Evolutionary conservation across 2,113 vertebrate species (phyloP).

Genomic region (Semnopithecus entellus): DNA sequence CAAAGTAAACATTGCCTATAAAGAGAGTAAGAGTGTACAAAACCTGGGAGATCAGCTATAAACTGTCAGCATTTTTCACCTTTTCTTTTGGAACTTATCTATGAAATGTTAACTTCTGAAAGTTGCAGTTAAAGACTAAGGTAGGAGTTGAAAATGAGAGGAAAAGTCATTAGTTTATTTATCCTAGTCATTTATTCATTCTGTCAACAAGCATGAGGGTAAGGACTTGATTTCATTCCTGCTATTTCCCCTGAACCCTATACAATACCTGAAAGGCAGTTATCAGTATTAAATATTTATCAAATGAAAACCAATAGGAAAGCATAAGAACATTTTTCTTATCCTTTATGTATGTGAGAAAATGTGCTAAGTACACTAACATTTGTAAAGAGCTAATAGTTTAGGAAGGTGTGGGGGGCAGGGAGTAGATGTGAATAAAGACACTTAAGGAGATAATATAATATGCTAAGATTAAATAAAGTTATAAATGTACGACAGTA

Average conservation of each 20-base stretch:
- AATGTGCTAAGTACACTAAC: not conserved
- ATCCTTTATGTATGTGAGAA: not conserved
- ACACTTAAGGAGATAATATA: not conserved
- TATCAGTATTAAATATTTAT: not conserved
- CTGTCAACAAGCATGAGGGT: not conserved
- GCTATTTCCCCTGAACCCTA: not conserved
- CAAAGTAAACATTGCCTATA: conserved; percentile 39
- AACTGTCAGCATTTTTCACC: conserved; percentile 27
- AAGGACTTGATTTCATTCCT: not conserved
- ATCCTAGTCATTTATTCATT: not conserved
- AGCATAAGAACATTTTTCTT: not conserved
- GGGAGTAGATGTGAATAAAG: not conserved
- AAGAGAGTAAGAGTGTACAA: not conserved
- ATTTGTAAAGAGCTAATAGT: not conserved
- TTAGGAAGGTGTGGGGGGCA: not conserved
- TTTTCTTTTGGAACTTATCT: not conserved
- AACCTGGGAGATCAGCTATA: not conserved
- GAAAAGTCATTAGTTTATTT: not conserved
- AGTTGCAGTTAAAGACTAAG: not conserved
- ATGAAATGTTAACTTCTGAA: not conserved
- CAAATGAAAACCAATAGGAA: not conserved
- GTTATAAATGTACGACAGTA: not conserved
- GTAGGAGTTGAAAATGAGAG: not conserved
- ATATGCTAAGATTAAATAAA: not conserved
- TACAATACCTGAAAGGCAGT: not conserved